Evolutionary conservation across 2,888 invertebrate species (phyloP), one percentile per base, ranked within the genome.

Genomic region (Anorthoa munda): DNA sequence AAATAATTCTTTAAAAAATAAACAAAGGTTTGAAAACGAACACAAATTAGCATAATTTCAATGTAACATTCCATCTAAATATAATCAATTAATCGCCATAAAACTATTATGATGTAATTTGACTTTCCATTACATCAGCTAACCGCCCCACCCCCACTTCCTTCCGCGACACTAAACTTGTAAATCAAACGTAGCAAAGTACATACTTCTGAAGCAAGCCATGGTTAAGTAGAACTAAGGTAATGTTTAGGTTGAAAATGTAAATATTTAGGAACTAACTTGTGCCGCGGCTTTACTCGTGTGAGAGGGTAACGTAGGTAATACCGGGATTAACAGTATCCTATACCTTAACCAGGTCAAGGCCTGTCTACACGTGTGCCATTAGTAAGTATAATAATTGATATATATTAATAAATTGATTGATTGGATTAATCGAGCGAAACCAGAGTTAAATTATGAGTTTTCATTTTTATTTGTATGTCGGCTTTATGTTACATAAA

Each of bases 121-220:
- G 61, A 75, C 82, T 84, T 86, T 84, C 67, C 64, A 82, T 85
- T 85, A 76, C 87, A 84, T 85, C 85, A 85, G 77, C 77, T 67
- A 65, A 53, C 59, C 13, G 68, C 51, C 66, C 53, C 50, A 46
- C 56, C 73, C 65, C 72, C 59, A 68, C 72, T 69, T 79, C 60
- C 74, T 51, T 46, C 59, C 21, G 26, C 71, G 59, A 58, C 31
- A 63, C 71, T 66, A 59, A 76, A 64, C 56, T 70, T 70, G 67
- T 79, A 60, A 79, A 60, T 79, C 39, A 72, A 58, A 77, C 64
- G 51, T 63, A 63, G 55, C 45, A 70, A 73, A 64, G 23, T 79
- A 69, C 12, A n/a, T 23, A 21, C 12, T 46, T 55, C 11, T 48
- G 39, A 17, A 39, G 39, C 23, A n/a, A 67, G 26, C 23, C 13